phyloP scores from a whole-genome alignment of 2,113 vertebrate species.

The Athene cunicularia region DNA sequence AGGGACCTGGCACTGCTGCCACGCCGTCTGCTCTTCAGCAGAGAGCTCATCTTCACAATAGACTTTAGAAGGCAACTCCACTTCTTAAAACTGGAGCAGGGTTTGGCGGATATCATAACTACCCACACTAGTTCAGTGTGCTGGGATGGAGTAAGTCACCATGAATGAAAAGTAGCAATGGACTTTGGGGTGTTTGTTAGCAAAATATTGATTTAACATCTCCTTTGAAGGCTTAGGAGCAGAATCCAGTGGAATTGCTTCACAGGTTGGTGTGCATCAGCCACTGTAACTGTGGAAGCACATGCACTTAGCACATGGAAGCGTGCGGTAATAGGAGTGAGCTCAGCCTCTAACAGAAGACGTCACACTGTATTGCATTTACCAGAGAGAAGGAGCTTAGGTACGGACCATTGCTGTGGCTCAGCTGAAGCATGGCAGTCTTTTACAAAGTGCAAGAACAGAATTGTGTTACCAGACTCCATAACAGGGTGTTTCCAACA shows the following conservation, averaged over 20 bases:
- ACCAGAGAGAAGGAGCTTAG: not conserved
- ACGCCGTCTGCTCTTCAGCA: not conserved
- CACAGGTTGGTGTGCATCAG: not conserved
- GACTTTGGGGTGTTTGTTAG: not conserved
- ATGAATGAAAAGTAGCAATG: not conserved
- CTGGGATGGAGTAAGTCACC: not conserved
- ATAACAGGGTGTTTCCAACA: not conserved
- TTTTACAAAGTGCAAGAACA: not conserved
- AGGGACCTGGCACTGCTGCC: conserved; percentile 49
- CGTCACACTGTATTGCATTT: not conserved
- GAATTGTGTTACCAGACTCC: not conserved
- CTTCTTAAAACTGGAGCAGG: not conserved
- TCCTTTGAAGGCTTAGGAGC: not conserved
- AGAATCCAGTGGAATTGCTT: not conserved
- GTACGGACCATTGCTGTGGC: not conserved
- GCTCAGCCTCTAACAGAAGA: not conserved
- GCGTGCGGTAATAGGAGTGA: not conserved
- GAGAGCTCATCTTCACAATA: conserved; percentile 3
- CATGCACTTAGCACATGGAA: not conserved
- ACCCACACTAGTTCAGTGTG: not conserved
- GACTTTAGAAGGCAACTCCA: not conserved
- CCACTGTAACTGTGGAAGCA: not conserved
- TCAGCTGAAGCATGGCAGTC: not conserved
- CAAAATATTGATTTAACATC: not conserved
- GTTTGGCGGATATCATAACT: not conserved